These are phyloP conservation scores for Stenodera caucasica DNA, from an alignment of 2,888 invertebrate species.

Conservation along the genomic window DNA sequence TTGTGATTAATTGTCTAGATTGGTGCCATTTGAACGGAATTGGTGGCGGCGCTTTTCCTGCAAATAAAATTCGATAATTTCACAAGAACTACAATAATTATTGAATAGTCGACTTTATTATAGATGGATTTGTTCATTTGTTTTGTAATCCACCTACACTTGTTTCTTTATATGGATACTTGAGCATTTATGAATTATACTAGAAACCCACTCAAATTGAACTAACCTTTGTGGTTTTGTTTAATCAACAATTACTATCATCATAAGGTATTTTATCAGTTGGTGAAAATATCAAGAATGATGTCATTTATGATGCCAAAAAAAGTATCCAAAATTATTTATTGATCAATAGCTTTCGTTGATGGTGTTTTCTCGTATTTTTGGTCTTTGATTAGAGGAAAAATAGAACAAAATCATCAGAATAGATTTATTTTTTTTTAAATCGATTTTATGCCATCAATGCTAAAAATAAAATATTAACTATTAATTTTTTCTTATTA, in stretches of 20 bases:
- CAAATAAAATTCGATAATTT: background rate
- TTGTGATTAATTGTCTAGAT: background rate
- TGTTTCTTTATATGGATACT: background rate
- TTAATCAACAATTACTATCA: background rate
- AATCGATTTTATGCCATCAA: conserved; percentile 34
- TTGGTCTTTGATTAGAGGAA: no score
- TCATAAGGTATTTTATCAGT: background rate
- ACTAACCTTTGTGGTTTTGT: conserved; percentile 1
- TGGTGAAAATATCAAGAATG: background rate
- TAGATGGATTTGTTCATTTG: background rate
- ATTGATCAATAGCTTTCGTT: background rate
- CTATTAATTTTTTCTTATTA: conserved; percentile 9
- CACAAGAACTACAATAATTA: no score
- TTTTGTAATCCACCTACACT: background rate
- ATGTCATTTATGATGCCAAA: background rate
- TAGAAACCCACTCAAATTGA: background rate
- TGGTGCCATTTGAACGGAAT: background rate
- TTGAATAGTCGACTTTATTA: no score
- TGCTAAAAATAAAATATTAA: conserved; percentile 36
- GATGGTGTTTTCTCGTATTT: no score
- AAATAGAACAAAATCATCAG: no score
- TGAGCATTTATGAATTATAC: background rate
- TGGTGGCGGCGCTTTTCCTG: background rate
- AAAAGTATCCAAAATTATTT: background rate
- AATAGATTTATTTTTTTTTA: background rate